Conservation (phyloP, 2,797 vertebrate genomes). For the Argya squamiceps region DNA sequence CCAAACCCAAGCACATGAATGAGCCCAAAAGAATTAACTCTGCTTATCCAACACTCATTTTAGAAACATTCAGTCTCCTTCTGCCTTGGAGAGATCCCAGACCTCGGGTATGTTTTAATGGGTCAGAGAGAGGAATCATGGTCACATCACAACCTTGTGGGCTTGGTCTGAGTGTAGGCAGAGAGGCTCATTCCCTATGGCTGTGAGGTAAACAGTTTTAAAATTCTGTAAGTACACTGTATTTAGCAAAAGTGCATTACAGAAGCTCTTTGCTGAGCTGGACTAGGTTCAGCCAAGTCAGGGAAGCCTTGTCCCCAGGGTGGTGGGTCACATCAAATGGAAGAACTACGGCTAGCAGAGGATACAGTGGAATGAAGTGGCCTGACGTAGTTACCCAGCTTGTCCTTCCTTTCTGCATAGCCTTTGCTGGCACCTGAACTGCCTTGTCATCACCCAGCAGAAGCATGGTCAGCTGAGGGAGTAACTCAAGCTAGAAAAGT, state of each 20-base stretch:
- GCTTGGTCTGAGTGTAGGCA: neutral
- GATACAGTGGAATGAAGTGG: fast-evolving
- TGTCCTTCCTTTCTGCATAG: neutral
- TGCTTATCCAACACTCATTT: neutral
- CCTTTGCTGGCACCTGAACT: neutral
- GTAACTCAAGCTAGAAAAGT: neutral
- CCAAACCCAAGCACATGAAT: neutral
- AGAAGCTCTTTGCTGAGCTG: neutral
- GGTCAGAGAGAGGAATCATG: neutral
- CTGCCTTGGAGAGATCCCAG: neutral
- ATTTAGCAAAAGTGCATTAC: neutral
- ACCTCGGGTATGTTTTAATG: neutral
- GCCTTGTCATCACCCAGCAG: neutral
- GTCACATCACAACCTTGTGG: neutral
- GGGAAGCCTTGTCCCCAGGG: neutral
- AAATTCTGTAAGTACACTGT: neutral
- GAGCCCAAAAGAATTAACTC: neutral
- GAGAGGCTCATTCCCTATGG: neutral
- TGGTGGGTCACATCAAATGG: neutral
- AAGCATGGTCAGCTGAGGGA: neutral
- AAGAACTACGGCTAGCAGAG: neutral
- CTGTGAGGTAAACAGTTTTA: neutral
- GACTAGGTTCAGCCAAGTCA: neutral
- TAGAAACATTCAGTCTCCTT: neutral
- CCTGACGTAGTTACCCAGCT: neutral